These are phyloP conservation scores for Lutraria rhynchaena DNA, from an alignment of 1,140 invertebrate species.

Conservation along the genomic window DNA sequence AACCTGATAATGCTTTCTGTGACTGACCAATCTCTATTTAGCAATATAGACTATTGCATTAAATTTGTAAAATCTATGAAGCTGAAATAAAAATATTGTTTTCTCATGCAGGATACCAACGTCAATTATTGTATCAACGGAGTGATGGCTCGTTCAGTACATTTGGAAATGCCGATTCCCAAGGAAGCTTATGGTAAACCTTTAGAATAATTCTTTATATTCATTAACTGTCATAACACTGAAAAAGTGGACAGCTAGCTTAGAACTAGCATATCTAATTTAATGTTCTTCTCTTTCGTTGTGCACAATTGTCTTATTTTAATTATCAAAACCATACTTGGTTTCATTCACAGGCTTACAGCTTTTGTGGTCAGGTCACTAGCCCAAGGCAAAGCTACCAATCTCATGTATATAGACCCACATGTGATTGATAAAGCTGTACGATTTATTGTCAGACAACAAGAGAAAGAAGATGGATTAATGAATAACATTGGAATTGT, in stretches of 20 bases:
- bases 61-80: too few relatives aligned
- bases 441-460: constrained; percentile 89
- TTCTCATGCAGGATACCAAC: too few relatives aligned
- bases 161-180: constrained; percentile 90
- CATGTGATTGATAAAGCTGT: constrained; percentile 88
- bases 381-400: constrained; percentile 87
- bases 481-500: constrained; percentile 84
- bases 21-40: too few relatives aligned
- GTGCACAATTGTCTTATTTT: not conserved
- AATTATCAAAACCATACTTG: too few relatives aligned
- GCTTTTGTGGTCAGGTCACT: constrained; percentile 94
- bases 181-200: constrained; percentile 92
- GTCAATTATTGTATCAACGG: constrained; percentile 93
- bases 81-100: too few relatives aligned
- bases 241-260: not conserved
- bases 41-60: too few relatives aligned
- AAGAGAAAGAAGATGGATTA: constrained; percentile 90
- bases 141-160: constrained; percentile 96
- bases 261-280: not conserved
- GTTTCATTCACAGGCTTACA: constrained; percentile 86
- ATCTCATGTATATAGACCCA: constrained; percentile 89
- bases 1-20: too few relatives aligned
- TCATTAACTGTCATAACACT: not conserved
- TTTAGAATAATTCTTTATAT: not conserved
- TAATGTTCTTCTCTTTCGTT: not conserved